These are phyloP conservation scores for Phrynocephalus versicolor DNA, from an alignment of 2,113 vertebrate genomes.

Conservation along the genomic window DNA sequence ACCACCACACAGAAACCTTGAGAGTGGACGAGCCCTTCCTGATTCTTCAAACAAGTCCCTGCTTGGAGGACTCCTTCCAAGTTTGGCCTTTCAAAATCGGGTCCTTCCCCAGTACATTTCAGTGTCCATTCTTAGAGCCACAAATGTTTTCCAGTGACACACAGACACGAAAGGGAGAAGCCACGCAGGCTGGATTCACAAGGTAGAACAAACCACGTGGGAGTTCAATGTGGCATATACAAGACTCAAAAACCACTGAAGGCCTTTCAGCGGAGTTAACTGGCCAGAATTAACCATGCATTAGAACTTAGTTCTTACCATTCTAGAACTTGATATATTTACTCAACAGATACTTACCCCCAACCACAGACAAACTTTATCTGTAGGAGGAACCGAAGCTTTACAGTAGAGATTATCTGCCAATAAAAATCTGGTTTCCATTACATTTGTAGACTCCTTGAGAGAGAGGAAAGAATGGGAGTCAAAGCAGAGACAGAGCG, in stretches of 20 bases:
- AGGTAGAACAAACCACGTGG: background rate
- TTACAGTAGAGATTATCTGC: slow-evolving; percentile 97
- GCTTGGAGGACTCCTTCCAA: too few species aligned
- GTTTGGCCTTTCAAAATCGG: background rate
- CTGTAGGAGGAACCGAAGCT: slow-evolving; percentile 92
- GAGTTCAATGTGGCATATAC: background rate
- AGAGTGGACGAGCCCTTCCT: background rate
- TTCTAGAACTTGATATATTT: slow-evolving; percentile 16
- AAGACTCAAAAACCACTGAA: background rate
- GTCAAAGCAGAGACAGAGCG: background rate
- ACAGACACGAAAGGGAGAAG: too few species aligned
- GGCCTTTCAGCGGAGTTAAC: background rate
- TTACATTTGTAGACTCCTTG: slow-evolving; percentile 88
- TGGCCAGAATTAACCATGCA: background rate
- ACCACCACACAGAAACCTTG: background rate
- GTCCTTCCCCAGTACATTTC: too few species aligned
- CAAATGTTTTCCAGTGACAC: background rate
- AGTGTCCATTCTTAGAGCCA: background rate
- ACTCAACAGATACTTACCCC: slow-evolving; percentile 85
- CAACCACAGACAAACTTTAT: slow-evolving; percentile 98
- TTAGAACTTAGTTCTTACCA: too few species aligned
- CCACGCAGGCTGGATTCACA: background rate
- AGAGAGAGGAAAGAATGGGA: slow-evolving; percentile 54
- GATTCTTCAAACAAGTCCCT: background rate
- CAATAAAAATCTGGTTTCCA: slow-evolving; percentile 96